phyloP scores from a whole-genome alignment of 2,113 vertebrate species.

The Cololabis saira region DNA sequence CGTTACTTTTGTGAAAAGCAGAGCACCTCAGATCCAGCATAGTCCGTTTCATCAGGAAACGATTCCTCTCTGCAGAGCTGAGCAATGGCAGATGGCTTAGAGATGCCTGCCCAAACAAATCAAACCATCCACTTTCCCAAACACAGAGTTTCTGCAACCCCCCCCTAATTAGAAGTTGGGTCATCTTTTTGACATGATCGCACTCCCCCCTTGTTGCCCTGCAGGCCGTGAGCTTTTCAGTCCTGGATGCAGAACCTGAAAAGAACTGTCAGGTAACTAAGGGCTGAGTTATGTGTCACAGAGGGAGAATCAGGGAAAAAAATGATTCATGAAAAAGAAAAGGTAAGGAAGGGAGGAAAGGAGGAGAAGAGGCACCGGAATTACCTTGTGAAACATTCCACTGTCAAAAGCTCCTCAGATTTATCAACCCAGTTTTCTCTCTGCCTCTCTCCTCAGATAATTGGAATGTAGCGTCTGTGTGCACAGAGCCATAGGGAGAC shows the following conservation, averaged over 20 bases:
- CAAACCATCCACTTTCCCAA: not conserved
- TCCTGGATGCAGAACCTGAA: constrained; percentile 19
- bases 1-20: not conserved
- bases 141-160: constrained; percentile 2
- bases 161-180: constrained; percentile 47
- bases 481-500: constrained; percentile 59
- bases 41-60: constrained; percentile 22
- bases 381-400: constrained; percentile 53
- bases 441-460: constrained; percentile 70
- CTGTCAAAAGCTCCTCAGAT: constrained; percentile 70
- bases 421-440: constrained; percentile 64
- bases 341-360: constrained; percentile 14
- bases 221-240: constrained; percentile 29
- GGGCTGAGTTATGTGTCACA: constrained; percentile 46
- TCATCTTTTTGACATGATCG: constrained; percentile 26
- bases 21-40: not conserved
- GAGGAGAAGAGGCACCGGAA: not conserved
- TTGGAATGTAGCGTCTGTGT: constrained; percentile 64
- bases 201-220: constrained; percentile 22
- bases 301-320: constrained; percentile 50
- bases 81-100: constrained; percentile 43
- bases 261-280: constrained; percentile 42
- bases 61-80: constrained; percentile 25
- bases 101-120: not conserved
- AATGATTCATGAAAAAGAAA: constrained; percentile 39